Base-by-base conservation (phyloP, 2,797 vertebrate genomes). In the Hippoglossus hippoglossus region DNA sequence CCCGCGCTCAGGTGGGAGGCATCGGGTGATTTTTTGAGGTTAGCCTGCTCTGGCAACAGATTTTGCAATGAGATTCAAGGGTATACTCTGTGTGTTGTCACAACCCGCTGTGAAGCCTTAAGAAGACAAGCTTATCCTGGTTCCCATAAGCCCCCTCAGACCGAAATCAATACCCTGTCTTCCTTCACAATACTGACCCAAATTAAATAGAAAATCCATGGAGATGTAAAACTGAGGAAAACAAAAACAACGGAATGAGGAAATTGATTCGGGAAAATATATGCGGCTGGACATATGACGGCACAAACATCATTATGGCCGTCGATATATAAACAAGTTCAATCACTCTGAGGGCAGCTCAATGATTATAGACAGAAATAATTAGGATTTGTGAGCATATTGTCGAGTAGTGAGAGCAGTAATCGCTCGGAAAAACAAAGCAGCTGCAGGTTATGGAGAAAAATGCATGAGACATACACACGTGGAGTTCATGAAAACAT, bases 171-270 rank as follows among this genome's bases (percentile, higher is more conserved):
- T 94, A 93, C 50, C 24, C 66, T 76, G 77, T 87, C 86, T 91
- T 90, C 90, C 85, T 80, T 87, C 88, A 86, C 91, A 87, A 92
- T 84, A 82, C 87, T 92, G 91, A 92, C 91, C 91, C 83, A 93
- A 92, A 93, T 94, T 91, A 93, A 92, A 93, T 90, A 78, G 85
- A 92, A 92, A 94, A 93, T 94, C 92, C 73, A 93, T 93, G 86
- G 81, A 84, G 84, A 91, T 90, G 87, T 92, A 90, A 90, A 92
- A 89, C 87, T 91, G 83, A 83, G 81, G 76, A 86, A 87, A 90
- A 89, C 84, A 91, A 91, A 90, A 88, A 90, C 85, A 91, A 81
- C 67, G 71, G 83, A 90, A 89, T 88, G 76, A 87, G 83, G 61
- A 50, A 73, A 93, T 90, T 87, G 89, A 91, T 92, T 86, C 6